Percentiles rank a stretch among this genome's conserved stretches.
These are phyloP conservation scores for Chondrosia reniformis DNA, from an alignment of 37 sponge, comb jelly and placozoan species.

Conservation along the genomic window DNA sequence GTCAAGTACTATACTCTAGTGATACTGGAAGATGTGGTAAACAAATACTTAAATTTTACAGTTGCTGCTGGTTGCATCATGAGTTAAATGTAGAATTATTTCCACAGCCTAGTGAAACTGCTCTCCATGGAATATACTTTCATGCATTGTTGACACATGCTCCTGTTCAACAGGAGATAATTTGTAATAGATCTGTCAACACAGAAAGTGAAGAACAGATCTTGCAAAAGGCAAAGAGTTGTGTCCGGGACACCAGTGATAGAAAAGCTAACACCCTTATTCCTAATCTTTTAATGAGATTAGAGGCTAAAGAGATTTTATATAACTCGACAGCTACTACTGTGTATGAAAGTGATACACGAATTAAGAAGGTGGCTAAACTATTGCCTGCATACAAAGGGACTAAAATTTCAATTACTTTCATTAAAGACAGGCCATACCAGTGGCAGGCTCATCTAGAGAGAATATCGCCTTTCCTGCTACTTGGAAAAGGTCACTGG, in stretches of 20 bases:
- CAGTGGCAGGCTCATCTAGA: not conserved
- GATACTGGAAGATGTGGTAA: not conserved
- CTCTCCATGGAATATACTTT: conserved; percentile 1
- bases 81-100: not conserved
- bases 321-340: not conserved
- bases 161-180: too few relatives aligned
- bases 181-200: not conserved
- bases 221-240: not conserved
- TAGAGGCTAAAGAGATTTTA: not conserved
- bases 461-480: not conserved
- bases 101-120: not conserved
- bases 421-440: not conserved
- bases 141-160: too few relatives aligned
- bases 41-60: conserved; percentile 20
- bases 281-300: not conserved
- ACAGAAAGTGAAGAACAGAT: not conserved
- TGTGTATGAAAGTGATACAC: not conserved
- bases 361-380: not conserved
- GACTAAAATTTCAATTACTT: not conserved
- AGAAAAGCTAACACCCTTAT: not conserved
- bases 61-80: conserved; percentile 15
- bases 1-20: conserved; percentile 10
- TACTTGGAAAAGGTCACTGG: not conserved
- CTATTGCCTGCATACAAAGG: not conserved
- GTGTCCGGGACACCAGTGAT: not conserved